Conservation (phyloP, 2,113 vertebrate genomes). For the Gambusia affinis region DNA sequence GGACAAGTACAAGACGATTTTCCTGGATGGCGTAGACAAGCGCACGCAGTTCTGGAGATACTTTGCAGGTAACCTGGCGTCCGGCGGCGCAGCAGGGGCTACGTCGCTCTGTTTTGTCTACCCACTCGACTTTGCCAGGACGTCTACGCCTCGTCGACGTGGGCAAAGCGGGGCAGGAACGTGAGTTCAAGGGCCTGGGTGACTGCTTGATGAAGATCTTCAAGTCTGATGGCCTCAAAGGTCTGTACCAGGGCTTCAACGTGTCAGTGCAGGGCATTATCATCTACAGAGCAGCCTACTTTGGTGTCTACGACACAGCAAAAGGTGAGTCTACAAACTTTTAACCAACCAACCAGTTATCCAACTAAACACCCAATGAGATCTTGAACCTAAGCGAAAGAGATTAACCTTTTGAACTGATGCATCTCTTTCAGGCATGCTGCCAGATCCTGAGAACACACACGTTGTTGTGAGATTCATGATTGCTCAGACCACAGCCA, state of each 20-base stretch:
- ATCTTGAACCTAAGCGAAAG: neutral
- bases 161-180: constrained; percentile 78
- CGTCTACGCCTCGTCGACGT: constrained; percentile 89
- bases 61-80: constrained; percentile 91
- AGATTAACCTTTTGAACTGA: constrained; percentile 1
- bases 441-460: constrained; percentile 95
- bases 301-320: constrained; percentile 93
- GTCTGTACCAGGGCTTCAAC: constrained; percentile 89
- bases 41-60: constrained; percentile 91
- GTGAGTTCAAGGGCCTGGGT: constrained; percentile 87
- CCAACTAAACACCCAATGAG: neutral
- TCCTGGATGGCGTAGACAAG: constrained; percentile 89
- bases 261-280: constrained; percentile 96
- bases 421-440: constrained; percentile 83
- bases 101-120: constrained; percentile 92
- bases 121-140: constrained; percentile 90
- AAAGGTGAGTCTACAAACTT: constrained; percentile 83
- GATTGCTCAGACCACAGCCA: constrained; percentile 91
- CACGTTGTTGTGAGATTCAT: constrained; percentile 95
- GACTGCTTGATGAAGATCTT: constrained; percentile 88
- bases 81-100: constrained; percentile 87
- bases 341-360: too few relatives aligned
- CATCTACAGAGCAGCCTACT: constrained; percentile 96
- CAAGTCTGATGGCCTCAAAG: constrained; percentile 84
- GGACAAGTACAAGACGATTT: constrained; percentile 93